Percentiles rank a stretch among this genome's conserved stretches.
Evolutionary conservation across 2,797 vertebrate genomes (phyloP).

Genomic region (Rhodeus uyekii): DNA sequence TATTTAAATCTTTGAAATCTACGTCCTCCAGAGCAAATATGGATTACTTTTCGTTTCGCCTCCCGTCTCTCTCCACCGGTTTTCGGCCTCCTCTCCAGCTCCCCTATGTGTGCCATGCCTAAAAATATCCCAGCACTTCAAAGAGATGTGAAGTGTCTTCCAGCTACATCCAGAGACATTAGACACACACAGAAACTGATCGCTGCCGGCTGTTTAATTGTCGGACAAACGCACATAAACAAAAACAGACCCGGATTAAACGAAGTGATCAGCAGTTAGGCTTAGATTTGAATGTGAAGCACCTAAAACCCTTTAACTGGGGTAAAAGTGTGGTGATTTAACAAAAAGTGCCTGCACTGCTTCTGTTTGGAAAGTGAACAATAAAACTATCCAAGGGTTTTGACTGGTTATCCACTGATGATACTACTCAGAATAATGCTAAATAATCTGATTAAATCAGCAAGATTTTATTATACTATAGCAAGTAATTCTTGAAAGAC

Average conservation of each 20-base stretch:
- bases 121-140: constrained; percentile 56
- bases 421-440: too few relatives aligned
- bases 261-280: not conserved
- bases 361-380: not conserved
- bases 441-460: too few relatives aligned
- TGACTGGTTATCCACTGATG: too few relatives aligned
- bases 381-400: not conserved
- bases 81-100: constrained; percentile 42
- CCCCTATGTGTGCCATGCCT: constrained; percentile 57
- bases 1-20: constrained; percentile 65
- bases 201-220: constrained; percentile 14
- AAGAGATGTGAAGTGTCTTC: constrained; percentile 48
- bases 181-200: constrained; percentile 23
- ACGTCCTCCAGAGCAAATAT: constrained; percentile 47
- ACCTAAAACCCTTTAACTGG: not conserved
- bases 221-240: not conserved
- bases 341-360: not conserved
- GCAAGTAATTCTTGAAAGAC: not conserved
- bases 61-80: constrained; percentile 2
- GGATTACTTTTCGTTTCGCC: constrained; percentile 53
- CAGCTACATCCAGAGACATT: constrained; percentile 39
- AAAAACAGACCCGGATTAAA: not conserved
- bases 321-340: not conserved
- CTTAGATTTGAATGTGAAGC: not conserved
- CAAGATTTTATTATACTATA: too few relatives aligned